These are phyloP conservation scores for Calameuta pallipes DNA, from an alignment of 2,888 invertebrate genomes.

Conservation along the genomic window DNA sequence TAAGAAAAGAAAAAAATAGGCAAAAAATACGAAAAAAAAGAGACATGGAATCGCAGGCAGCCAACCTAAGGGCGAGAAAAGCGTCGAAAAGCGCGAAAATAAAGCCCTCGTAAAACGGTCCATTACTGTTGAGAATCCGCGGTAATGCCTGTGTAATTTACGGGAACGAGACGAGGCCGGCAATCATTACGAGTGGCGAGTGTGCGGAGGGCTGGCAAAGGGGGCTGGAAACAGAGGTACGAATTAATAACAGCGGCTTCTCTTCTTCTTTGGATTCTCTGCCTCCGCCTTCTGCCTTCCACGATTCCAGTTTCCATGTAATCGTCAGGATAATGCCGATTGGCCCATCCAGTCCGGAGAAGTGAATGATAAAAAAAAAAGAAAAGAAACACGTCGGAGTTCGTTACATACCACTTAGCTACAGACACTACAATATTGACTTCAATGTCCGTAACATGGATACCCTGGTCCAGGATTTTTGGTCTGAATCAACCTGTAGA, in stretches of 20 bases:
- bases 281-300: background rate
- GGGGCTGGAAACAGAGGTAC: conserved; percentile 8
- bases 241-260: conserved; percentile 10
- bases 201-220: conserved; percentile 4
- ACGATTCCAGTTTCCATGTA: background rate
- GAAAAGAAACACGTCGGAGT: background rate
- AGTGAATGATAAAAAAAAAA: background rate
- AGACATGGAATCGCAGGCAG: background rate
- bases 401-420: background rate
- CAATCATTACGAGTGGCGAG: conserved; percentile 23
- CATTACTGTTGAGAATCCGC: conserved; percentile 1
- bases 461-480: background rate
- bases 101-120: background rate
- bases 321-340: conserved; percentile 32
- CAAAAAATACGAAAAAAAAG: background rate
- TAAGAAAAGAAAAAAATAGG: background rate
- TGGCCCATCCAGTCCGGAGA: conserved; percentile 36
- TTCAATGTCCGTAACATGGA: background rate
- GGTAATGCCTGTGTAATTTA: conserved; percentile 12
- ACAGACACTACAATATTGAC: background rate
- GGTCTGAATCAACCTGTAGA: background rate
- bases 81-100: conserved; percentile 9
- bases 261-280: background rate
- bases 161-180: conserved; percentile 24
- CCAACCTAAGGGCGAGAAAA: background rate